Base-by-base conservation (phyloP, 2,888 invertebrate species). In the Pseudolycoriella hygida region DNA sequence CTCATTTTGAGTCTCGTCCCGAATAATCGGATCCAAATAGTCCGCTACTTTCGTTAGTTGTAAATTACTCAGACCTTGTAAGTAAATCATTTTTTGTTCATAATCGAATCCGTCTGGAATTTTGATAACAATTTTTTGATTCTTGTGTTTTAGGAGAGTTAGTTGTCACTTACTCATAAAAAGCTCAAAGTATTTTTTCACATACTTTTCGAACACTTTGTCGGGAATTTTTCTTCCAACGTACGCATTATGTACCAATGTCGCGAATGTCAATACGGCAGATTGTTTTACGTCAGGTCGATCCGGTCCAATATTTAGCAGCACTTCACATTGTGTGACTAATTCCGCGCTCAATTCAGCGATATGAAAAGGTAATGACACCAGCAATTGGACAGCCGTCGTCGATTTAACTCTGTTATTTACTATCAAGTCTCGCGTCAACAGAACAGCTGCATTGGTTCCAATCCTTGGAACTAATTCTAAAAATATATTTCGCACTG, bases 401-500 rank as follows among this genome's bases (percentile, higher is more conserved):
- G 76, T 71, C 18, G 77, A 75, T 53, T 77, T 77, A 0, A 80
- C 70, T 64, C 73, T 67, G 18, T 68, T 67, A 25, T 73, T 70
- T 19, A 74, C 57, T 1, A 81, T 73, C 39, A 82, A 60, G 53
- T 80, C 73, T 48, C 74, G 68, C 25, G 80, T 74, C 43, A 82
- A 71, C 40, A 73, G 62, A 1, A 77, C 76, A 2, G 79, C 73
- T 1, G 74, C 74, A 25, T 71, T 72, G 6, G 77, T 79, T 38
- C 80, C 74, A 19, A 77, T 73, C 53, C 80, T 75, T 1, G 82
- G 81, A 30, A 82, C 66, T 1, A 78, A 71, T 57, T 82, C 81
- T 51, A 80, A 61, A 55, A 81, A 80, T 54, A 82, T 76, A 55
- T 81, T 81, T 40, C 77, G 70, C 18, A 78, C 73, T 0, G 82